Evolutionary conservation across 2,888 invertebrate genomes (phyloP), one percentile per base, ranked within the genome.

Genomic region (Terebella lapidaria): DNA sequence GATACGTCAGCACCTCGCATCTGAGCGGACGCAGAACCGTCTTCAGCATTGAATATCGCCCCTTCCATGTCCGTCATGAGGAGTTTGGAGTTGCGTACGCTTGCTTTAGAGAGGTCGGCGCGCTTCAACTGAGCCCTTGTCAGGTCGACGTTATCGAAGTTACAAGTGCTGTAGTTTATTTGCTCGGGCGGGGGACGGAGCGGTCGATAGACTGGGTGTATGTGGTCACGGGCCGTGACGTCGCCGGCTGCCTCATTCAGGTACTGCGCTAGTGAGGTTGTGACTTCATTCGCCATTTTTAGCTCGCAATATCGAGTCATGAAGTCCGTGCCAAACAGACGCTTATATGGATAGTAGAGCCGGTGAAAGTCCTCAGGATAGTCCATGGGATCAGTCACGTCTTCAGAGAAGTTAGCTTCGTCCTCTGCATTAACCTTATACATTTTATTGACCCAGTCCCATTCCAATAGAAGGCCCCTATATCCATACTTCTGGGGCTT

Each of bases 391-490:
- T 28, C 27, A 2, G n/a, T 24, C 28, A 1, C 20, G 20, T 28
- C 20, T 35, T 63, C 60, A 24, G 42, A 26, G 47, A 57, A 58
- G 10, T 25, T 35, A 20, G 58, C 29, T 28, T 60, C 60, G 29
- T 63, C 63, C 24, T 49, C 54, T 15, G 47, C 20, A 22, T 47
- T 30, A 35, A 63, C 28, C 51, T 30, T 47, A 47, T 54, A 63
- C 28, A 25, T 24, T 2, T 49, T 15, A 20, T 47, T 49, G 29
- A 57, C 51, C 26, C 46, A 67, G 57, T 69, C 68, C 59, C 60
- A 64, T 20, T 68, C 62, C 4, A 68, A 47, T 20, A 64, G 26
- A 25, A 61, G 61, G 18, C 67, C 65, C 29, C 68, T 58, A 57
- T 67, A 68, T 22, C 68, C 68, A 42, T 64, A 68, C 45, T 60